A percentile compares a stretch with the other conserved stretches of the same genome.
Conservation (phyloP, 2,888 invertebrate species). For the Amphimallon solstitiale region DNA sequence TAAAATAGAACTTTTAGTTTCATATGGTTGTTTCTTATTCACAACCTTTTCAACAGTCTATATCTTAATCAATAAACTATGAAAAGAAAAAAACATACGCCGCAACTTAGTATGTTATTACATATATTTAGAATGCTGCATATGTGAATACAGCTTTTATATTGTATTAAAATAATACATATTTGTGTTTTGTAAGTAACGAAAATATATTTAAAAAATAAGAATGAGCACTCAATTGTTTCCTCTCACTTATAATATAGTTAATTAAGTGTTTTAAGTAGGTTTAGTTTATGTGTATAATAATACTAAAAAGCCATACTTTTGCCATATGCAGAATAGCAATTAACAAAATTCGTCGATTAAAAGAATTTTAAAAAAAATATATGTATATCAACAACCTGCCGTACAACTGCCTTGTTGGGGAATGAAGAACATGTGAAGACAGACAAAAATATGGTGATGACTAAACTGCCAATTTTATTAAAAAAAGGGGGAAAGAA, state of each 20-base stretch:
- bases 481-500: constrained; percentile 26
- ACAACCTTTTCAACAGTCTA: constrained; percentile 1
- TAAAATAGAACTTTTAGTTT: constrained; percentile 1
- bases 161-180: constrained; percentile 31
- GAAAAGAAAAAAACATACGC: constrained; percentile 12
- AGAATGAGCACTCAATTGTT: constrained; percentile 49
- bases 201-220: constrained; percentile 35
- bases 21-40: constrained; percentile 15
- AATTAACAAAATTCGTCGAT: constrained; percentile 41
- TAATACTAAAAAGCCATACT: constrained; percentile 50
- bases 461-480: constrained; percentile 31
- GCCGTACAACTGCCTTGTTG: constrained; percentile 49
- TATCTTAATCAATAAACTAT: constrained; percentile 9
- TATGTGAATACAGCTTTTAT: constrained; percentile 44
- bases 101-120: constrained; percentile 33
- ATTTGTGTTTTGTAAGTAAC: constrained; percentile 35
- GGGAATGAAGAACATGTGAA: constrained; percentile 12
- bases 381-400: constrained; percentile 38
- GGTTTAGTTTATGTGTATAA: constrained; percentile 48
- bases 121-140: constrained; percentile 38
- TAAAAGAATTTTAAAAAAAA: constrained; percentile 18
- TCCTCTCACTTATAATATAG: constrained; percentile 49
- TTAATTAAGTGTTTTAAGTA: constrained; percentile 48
- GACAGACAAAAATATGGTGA: neutral
- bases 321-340: constrained; percentile 56